Conservation (phyloP, 2,113 vertebrate species). For the Amblyopsis rosae region DNA sequence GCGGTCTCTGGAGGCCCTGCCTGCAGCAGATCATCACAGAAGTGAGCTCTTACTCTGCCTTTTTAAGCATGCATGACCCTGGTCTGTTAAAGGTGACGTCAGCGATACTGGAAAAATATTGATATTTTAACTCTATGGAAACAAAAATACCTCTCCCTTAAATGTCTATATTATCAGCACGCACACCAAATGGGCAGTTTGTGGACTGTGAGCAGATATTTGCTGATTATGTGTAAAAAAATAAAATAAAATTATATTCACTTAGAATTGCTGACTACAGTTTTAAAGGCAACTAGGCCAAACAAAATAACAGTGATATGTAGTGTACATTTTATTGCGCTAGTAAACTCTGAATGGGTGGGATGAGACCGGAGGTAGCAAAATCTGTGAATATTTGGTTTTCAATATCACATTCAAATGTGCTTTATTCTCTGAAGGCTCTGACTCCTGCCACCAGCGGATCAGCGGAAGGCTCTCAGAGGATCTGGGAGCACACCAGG, state of each 20-base stretch:
- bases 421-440: constrained; percentile 55
- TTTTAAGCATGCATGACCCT: no score
- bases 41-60: constrained; percentile 39
- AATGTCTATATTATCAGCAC: no score
- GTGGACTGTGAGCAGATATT: no score
- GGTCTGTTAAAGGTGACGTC: no score
- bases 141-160: no score
- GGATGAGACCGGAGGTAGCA: background rate
- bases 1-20: constrained; percentile 63
- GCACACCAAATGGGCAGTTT: no score
- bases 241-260: no score
- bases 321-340: background rate
- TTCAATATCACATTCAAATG: constrained; percentile 17
- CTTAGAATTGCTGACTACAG: no score
- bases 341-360: background rate
- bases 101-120: no score
- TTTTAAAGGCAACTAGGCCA: no score
- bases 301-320: background rate
- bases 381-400: constrained; percentile 21
- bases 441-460: constrained; percentile 52
- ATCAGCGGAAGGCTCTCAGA: constrained; percentile 26
- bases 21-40: constrained; percentile 35
- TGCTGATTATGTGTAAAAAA: background rate
- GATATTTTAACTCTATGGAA: no score
- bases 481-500: constrained; percentile 24